These are phyloP conservation scores for Saturnia japonica DNA, from an alignment of 2,888 invertebrate species.

Conservation along the genomic window DNA sequence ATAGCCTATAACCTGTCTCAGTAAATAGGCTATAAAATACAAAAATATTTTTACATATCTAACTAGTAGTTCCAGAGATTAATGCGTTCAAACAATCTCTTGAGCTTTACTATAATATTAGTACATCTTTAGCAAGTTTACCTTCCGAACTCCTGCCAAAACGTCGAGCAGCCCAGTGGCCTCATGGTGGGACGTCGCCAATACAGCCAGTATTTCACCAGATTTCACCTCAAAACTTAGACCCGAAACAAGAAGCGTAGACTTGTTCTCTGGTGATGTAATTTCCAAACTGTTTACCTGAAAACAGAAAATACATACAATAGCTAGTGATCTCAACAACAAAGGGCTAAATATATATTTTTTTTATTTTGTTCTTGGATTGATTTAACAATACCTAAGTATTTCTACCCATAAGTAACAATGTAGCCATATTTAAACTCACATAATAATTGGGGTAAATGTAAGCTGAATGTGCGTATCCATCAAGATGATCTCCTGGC, in stretches of 20 bases:
- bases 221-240: constrained; percentile 94
- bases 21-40: too few species aligned
- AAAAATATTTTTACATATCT: too few species aligned
- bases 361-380: neutral
- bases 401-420: neutral
- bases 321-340: neutral
- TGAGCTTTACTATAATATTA: neutral
- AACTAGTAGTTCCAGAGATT: too few species aligned
- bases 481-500: constrained; percentile 81
- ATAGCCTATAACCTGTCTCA: too few species aligned
- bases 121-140: constrained; percentile 34
- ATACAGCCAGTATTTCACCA: constrained; percentile 94
- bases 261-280: constrained; percentile 80
- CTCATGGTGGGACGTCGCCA: constrained; percentile 94
- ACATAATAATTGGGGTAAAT: constrained; percentile 86
- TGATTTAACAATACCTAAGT: too few species aligned
- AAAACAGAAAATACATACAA: constrained; percentile 26
- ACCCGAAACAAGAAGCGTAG: constrained; percentile 85
- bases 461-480: constrained; percentile 77
- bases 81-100: too few species aligned
- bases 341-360: neutral
- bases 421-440: constrained; percentile 37
- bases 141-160: constrained; percentile 87
- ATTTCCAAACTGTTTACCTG: constrained; percentile 85
- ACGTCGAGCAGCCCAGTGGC: constrained; percentile 93